Base-by-base conservation (phyloP, 1,140 invertebrate species). In the Anagrus nilaparvatae region DNA sequence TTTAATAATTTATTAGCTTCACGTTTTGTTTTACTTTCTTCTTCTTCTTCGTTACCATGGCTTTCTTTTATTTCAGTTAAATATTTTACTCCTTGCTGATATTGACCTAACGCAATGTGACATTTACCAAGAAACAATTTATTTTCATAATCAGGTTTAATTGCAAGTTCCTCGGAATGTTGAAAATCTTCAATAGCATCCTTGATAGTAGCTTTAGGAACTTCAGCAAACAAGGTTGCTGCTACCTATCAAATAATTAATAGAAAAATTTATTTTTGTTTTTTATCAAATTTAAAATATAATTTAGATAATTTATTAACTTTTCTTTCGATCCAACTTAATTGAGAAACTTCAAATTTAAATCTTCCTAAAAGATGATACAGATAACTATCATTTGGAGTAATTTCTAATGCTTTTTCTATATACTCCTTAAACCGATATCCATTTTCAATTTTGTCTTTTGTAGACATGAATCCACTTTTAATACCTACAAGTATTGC, bases 321-420 rank as follows among this genome's bases (percentile, higher is more conserved):
- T 63, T 82, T 83, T 47, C 76, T 70, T 57, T 87, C 80, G 27
- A 84, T 49, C 80, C 80, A 84, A 12, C 73, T 70, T 37, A 84
- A 61, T 51, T 61, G 67, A 47, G 59, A 57, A 57, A 83, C 77
- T 64, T 81, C 79, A 64, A 71, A 85, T 64, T 78, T 80, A 53
- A 77, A 72, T 54, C 73, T 65, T 20, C 84, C 84, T 13, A 84
- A 54, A 43, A 87, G 70, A 63, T 85, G 75, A 63, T 86, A 75
- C 33, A 82, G 56, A 5, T 72, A 67, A 21, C 74, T 56, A 62
- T 87, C 83, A 9, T 61, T 49, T n/a, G 82, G 79, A 38, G 74
- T 74, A 12, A 88, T 51, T 29, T 70, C 49, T 30, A 86, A 63
- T 2, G 84, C 84, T 55, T 67, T 70, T 52, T 82, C 75, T 45